These are phyloP conservation scores for Pemphredon lugubris DNA, from an alignment of 2,888 invertebrate genomes.

Conservation along the genomic window DNA sequence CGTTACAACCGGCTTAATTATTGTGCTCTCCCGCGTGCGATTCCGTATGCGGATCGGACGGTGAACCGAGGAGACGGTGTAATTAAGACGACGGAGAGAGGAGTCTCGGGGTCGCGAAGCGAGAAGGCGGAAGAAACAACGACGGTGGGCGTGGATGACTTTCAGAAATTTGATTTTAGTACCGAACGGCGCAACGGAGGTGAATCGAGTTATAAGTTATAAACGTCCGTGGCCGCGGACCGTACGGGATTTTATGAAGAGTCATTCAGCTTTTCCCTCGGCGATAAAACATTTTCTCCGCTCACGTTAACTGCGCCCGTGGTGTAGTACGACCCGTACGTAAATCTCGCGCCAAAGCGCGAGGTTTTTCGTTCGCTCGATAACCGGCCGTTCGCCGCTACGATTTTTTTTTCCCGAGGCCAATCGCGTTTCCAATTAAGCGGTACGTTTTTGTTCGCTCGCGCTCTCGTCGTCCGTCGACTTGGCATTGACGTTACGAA, in stretches of 20 bases:
- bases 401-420: constrained; percentile 1
- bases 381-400: neutral
- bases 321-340: constrained; percentile 14
- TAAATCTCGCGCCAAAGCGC: constrained; percentile 33
- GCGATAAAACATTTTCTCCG: constrained; percentile 43
- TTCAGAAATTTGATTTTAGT: constrained; percentile 52
- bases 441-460: neutral
- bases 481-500: neutral
- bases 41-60: constrained; percentile 3
- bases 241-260: constrained; percentile 42
- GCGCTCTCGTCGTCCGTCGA: neutral
- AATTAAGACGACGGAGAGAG: constrained; percentile 36
- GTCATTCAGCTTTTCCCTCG: constrained; percentile 43
- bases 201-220: constrained; percentile 48
- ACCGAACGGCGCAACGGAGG: constrained; percentile 14
- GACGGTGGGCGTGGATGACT: constrained; percentile 36
- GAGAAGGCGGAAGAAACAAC: constrained; percentile 22
- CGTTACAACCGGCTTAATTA: constrained; percentile 20
- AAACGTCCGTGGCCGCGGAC: constrained; percentile 41
- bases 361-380: constrained; percentile 12
- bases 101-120: neutral
- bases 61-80: constrained; percentile 12
- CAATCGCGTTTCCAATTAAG: constrained; percentile 7
- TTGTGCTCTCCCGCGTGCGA: constrained; percentile 2
- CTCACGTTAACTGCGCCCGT: constrained; percentile 19